Percentiles rank a stretch among this genome's conserved stretches.
Conservation (phyloP, 2,888 invertebrate genomes). For the Cyaniris semiargus region DNA sequence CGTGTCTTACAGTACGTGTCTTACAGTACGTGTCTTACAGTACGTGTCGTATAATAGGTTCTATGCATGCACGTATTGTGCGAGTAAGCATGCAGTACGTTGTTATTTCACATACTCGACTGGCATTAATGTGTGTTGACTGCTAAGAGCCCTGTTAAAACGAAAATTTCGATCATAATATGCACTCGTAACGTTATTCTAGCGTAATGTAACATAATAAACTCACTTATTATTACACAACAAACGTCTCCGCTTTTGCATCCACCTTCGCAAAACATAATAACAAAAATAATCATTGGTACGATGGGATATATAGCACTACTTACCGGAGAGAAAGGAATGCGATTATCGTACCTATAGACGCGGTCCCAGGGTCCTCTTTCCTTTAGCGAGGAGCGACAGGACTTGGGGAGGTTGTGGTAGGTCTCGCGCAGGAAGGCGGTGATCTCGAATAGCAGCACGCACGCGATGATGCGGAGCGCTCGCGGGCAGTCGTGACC, state of each 20-base stretch:
- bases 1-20: conserved; percentile 36
- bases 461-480: conserved; percentile 94
- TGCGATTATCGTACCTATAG: conserved; percentile 78
- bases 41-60: conserved; percentile 52
- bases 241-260: conserved; percentile 78
- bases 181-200: conserved; percentile 68
- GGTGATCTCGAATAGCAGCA: conserved; percentile 97
- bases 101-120: conserved; percentile 78
- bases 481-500: conserved; percentile 94
- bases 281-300: conserved; percentile 70
- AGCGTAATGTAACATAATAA: conserved; percentile 71
- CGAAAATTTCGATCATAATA: conserved; percentile 75
- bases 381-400: conserved; percentile 86
- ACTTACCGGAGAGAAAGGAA: conserved; percentile 63
- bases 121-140: conserved; percentile 81
- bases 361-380: conserved; percentile 91
- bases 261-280: conserved; percentile 78
- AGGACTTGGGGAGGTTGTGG: conserved; percentile 89
- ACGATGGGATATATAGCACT: conserved; percentile 63
- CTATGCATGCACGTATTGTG: conserved; percentile 76
- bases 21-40: conserved; percentile 37
- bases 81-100: conserved; percentile 77
- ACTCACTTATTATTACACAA: conserved; percentile 80
- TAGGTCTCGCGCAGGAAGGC: conserved; percentile 98
- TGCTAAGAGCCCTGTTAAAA: conserved; percentile 81